phyloP scores from a whole-genome alignment of 2,797 vertebrate species.

The Gallinago nigripennis region DNA sequence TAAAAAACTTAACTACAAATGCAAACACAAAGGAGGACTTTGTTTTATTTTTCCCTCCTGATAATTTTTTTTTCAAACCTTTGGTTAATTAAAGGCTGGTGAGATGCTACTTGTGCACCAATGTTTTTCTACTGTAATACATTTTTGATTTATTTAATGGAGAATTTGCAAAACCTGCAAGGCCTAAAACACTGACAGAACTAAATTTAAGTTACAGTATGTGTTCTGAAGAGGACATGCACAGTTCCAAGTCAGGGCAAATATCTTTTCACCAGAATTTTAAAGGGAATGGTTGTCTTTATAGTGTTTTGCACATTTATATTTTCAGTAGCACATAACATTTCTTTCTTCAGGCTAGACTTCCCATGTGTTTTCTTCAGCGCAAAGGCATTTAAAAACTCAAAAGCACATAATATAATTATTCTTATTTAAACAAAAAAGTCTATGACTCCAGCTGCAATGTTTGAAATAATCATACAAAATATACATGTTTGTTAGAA shows the following conservation, averaged over 20 bases:
- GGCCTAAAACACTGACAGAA: not conserved
- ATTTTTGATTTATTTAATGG: not conserved
- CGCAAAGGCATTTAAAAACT: conserved; percentile 73
- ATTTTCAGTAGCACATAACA: conserved; percentile 45
- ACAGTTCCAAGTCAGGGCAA: not conserved
- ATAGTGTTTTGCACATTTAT: conserved; percentile 32
- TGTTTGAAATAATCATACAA: conserved; percentile 86
- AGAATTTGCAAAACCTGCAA: conserved; percentile 1
- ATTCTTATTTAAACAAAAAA: conserved; percentile 77
- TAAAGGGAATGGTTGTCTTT: conserved; percentile 27
- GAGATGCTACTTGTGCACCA: not conserved
- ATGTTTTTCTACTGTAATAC: not conserved
- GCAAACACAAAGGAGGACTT: conserved; percentile 39
- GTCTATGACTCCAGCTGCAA: conserved; percentile 81
- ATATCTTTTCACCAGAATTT: not conserved
- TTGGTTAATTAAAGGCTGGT: conserved; percentile 11
- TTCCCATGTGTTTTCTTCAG: conserved; percentile 69
- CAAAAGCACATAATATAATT: conserved; percentile 71
- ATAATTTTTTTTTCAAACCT: not conserved
- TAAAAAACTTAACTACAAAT: not conserved
- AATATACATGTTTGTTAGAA: conserved; percentile 88
- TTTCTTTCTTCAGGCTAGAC: conserved; percentile 54
- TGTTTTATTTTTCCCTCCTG: not conserved
- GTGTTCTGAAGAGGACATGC: conserved; percentile 19
- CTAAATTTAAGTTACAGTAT: not conserved